These are phyloP conservation scores for Tenthredo amoena DNA, from an alignment of 2,888 invertebrate species.

Conservation along the genomic window DNA sequence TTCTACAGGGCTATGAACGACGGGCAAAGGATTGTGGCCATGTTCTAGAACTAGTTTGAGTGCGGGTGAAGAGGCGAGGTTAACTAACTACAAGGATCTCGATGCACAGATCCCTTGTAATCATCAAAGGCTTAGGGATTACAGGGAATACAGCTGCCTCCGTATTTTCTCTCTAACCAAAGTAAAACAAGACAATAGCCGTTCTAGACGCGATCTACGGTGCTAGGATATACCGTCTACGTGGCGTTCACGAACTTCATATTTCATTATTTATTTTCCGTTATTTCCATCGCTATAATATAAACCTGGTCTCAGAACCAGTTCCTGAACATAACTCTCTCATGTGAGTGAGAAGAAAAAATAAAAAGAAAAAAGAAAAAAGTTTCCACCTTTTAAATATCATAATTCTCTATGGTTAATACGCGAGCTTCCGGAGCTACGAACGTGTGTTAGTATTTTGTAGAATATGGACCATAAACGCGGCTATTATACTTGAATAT, in stretches of 20 bases:
- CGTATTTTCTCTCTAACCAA: background rate
- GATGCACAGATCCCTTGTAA: slow-evolving; percentile 17
- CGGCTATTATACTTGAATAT: slow-evolving; percentile 2
- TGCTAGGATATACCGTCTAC: background rate
- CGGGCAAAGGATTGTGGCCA: background rate
- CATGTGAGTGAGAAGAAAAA: background rate
- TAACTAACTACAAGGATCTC: slow-evolving; percentile 38
- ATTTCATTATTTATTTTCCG: background rate
- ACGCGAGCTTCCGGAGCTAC: background rate
- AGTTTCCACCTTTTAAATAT: slow-evolving; percentile 13
- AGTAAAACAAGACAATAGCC: slow-evolving; percentile 19
- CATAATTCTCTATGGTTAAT: slow-evolving; percentile 33
- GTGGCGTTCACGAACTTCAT: background rate
- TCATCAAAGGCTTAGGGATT: slow-evolving; percentile 16
- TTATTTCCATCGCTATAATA: background rate
- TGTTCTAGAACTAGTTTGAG: slow-evolving; percentile 5
- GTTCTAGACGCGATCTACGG: background rate
- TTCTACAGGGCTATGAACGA: background rate
- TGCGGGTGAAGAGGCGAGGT: background rate
- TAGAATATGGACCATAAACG: background rate
- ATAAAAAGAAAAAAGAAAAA: background rate
- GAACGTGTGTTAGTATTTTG: background rate
- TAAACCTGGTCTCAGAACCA: slow-evolving; percentile 13
- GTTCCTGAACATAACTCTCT: background rate
- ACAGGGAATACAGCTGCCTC: background rate